Evolutionary conservation across 2,888 invertebrate genomes (phyloP).

Genomic region (Cryptophagus acutangulus): DNA sequence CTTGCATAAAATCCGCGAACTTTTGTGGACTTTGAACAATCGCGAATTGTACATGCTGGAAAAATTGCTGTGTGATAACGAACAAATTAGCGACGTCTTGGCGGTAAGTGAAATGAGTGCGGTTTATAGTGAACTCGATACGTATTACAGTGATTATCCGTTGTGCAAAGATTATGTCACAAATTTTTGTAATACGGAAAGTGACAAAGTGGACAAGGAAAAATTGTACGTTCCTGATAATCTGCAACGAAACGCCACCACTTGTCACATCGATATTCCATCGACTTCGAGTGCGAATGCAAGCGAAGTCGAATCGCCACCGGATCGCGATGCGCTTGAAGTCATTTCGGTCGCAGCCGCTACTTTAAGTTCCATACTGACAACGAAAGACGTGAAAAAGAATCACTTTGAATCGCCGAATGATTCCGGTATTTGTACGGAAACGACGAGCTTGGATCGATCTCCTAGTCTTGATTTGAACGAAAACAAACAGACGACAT

Average conservation of each 20-base stretch:
- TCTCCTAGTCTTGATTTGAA: constrained; percentile 57
- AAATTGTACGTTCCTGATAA: constrained; percentile 3
- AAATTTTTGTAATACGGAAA: not conserved
- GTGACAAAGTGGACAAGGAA: not conserved
- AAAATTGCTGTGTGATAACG: constrained; percentile 84
- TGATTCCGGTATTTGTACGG: constrained; percentile 69
- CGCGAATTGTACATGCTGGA: constrained; percentile 83
- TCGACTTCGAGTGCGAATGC: constrained; percentile 52
- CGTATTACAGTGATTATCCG: constrained; percentile 66
- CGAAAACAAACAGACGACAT: constrained; percentile 23
- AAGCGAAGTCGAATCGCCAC: constrained; percentile 45
- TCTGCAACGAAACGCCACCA: constrained; percentile 34
- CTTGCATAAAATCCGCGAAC: constrained; percentile 84
- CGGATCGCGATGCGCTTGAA: constrained; percentile 52
- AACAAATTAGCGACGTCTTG: constrained; percentile 60
- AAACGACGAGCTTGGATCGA: constrained; percentile 65
- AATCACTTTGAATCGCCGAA: constrained; percentile 45
- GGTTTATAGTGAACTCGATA: constrained; percentile 59
- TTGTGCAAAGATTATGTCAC: constrained; percentile 17
- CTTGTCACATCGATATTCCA: constrained; percentile 49
- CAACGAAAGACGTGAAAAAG: constrained; percentile 27
- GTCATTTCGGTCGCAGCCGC: constrained; percentile 62
- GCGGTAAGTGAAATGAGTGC: constrained; percentile 41
- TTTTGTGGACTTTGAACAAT: constrained; percentile 81
- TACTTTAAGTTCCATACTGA: constrained; percentile 55